Evolutionary conservation across 1,140 invertebrate genomes (phyloP).

Genomic region (Drosophila nikananu): DNA sequence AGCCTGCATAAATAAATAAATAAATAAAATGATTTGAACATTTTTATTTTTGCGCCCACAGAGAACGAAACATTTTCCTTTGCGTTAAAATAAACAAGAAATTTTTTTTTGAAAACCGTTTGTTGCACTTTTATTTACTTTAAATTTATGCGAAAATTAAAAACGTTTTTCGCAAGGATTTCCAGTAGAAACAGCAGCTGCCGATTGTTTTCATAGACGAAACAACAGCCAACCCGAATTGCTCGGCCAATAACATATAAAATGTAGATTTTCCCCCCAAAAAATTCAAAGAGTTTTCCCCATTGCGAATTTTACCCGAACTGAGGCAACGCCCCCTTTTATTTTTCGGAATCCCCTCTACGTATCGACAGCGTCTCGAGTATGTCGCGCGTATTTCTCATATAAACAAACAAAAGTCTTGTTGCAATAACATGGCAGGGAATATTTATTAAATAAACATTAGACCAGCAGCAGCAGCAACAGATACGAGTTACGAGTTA

Average conservation of each 20-base stretch:
- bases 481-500: slow-evolving; percentile 56
- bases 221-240: slow-evolving; percentile 51
- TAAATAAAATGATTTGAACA: slow-evolving; percentile 84
- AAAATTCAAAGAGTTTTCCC: slow-evolving; percentile 48
- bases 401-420: slow-evolving; percentile 79
- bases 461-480: slow-evolving; percentile 61
- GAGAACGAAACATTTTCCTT: slow-evolving; percentile 63
- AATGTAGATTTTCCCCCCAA: slow-evolving; percentile 37
- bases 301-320: slow-evolving; percentile 45
- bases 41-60: slow-evolving; percentile 69
- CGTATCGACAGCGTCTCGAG: slow-evolving; percentile 57
- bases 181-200: slow-evolving; percentile 31
- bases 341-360: not conserved
- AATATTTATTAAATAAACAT: slow-evolving; percentile 83
- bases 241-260: slow-evolving; percentile 41
- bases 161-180: slow-evolving; percentile 79
- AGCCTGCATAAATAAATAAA: slow-evolving; percentile 83
- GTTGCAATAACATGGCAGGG: slow-evolving; percentile 76
- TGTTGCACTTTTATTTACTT: slow-evolving; percentile 74
- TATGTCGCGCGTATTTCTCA: slow-evolving; percentile 78
- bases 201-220: slow-evolving; percentile 71
- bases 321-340: slow-evolving; percentile 10
- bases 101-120: slow-evolving; percentile 66
- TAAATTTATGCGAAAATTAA: slow-evolving; percentile 84
- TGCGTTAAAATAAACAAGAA: slow-evolving; percentile 77